These are phyloP conservation scores for Pseudomyrmex cubaensis DNA, from an alignment of 1,140 invertebrate species.

Conservation along the genomic window DNA sequence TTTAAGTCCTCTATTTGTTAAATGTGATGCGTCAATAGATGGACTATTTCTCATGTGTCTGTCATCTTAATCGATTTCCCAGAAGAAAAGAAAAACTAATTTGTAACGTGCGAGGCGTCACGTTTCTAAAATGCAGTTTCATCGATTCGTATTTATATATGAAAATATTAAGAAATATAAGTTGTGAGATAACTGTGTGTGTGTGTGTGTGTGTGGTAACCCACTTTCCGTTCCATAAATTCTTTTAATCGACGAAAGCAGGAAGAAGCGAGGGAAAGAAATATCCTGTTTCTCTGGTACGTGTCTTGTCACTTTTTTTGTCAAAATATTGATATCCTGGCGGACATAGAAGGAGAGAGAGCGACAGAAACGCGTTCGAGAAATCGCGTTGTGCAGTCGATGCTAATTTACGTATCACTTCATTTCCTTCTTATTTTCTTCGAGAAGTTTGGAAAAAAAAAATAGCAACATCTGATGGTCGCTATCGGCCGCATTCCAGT, in stretches of 20 bases:
- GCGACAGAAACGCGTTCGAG: not conserved
- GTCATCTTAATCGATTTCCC: not conserved
- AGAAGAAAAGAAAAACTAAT: not conserved
- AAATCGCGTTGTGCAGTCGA: constrained; percentile 21
- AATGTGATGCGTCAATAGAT: not conserved
- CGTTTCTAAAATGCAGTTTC: constrained; percentile 11
- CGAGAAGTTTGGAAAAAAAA: constrained; percentile 2
- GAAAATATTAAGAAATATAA: constrained; percentile 42
- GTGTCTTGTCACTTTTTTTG: constrained; percentile 5
- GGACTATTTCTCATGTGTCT: constrained; percentile 8
- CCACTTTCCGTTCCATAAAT: constrained; percentile 42
- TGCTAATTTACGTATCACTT: constrained; percentile 10
- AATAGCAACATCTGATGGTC: constrained; percentile 12
- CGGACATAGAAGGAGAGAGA: not conserved
- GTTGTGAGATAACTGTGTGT: constrained; percentile 3
- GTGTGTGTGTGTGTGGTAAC: constrained; percentile 1
- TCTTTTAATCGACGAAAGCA: constrained; percentile 14
- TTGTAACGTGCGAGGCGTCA: not conserved
- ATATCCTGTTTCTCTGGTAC: not conserved
- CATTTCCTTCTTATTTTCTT: not conserved
- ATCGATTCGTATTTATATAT: not conserved
- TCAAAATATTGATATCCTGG: not conserved
- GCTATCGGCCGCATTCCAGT: constrained; percentile 40
- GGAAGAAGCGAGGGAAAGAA: constrained; percentile 31
- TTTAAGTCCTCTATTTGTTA: not conserved